phyloP scores from a whole-genome alignment of 2,888 invertebrate genomes.

The Chaetogeoica ovagalla region DNA sequence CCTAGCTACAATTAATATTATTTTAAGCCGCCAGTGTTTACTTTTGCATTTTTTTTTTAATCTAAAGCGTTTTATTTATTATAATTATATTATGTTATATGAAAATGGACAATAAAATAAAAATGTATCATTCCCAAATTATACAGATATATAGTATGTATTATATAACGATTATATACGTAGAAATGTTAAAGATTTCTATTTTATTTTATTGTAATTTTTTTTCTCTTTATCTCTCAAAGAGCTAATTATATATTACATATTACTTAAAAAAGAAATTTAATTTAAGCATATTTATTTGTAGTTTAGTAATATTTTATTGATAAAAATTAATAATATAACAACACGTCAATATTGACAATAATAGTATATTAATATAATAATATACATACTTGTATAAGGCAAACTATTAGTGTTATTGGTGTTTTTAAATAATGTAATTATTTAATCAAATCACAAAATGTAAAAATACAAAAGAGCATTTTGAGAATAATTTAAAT shows the following conservation, averaged over 20 bases:
- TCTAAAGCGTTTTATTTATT: too few relatives aligned
- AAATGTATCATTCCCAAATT: not conserved
- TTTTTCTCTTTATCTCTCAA: not conserved
- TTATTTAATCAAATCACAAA: not conserved
- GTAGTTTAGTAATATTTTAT: not conserved
- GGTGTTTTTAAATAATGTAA: not conserved
- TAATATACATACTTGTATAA: not conserved
- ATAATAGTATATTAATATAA: not conserved
- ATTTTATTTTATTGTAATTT: not conserved
- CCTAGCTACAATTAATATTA: not conserved
- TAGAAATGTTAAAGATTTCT: not conserved
- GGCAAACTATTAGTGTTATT: slow-evolving; percentile 8
- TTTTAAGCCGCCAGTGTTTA: not conserved
- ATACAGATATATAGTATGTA: not conserved
- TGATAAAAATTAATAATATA: not conserved
- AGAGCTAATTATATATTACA: slow-evolving; percentile 1
- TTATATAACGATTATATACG: not conserved
- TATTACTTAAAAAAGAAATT: not conserved
- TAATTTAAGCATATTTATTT: slow-evolving; percentile 1
- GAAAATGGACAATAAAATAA: slow-evolving; percentile 16
- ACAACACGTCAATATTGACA: not conserved
- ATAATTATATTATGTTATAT: not conserved
- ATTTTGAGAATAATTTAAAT: too few relatives aligned
- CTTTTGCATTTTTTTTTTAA: too few relatives aligned
- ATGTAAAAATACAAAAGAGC: too few relatives aligned